Evolutionary conservation across 35 echinoderm and acorn worm genomes (phyloP).

Genomic region (Ophioderma brevispina): DNA sequence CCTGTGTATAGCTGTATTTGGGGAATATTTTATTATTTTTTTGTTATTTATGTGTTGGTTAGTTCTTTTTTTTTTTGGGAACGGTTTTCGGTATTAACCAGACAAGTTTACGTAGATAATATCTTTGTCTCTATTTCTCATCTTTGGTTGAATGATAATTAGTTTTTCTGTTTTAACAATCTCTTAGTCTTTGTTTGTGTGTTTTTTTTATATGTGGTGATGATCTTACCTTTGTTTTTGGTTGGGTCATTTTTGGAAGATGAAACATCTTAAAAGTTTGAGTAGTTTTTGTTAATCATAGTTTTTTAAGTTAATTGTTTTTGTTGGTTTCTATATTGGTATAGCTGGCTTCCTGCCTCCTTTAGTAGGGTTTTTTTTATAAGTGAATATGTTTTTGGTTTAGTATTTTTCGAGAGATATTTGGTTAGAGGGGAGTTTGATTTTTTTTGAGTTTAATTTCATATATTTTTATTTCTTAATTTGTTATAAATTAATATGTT

Average conservation of each 20-base stretch:
- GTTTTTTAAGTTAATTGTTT: background rate
- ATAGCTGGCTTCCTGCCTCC: conserved; percentile 70
- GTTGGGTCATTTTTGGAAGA: background rate
- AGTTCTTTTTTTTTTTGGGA: conserved; percentile 43
- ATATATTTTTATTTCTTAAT: conserved; percentile 72
- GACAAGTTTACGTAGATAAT: conserved; percentile 66
- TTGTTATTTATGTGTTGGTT: background rate
- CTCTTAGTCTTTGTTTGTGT: background rate
- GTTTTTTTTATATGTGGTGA: conserved; percentile 50
- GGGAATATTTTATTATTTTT: background rate
- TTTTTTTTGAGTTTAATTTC: conserved; percentile 37
- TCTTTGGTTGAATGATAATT: conserved; percentile 51
- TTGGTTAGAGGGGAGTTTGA: background rate
- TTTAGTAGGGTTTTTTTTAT: conserved; percentile 52
- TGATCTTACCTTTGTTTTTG: conserved; percentile 31
- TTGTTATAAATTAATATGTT: conserved; percentile 33
- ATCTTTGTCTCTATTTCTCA: conserved; percentile 52
- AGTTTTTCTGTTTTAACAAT: background rate
- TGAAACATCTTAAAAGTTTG: background rate
- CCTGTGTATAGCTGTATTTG: background rate
- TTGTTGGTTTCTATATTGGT: conserved; percentile 28
- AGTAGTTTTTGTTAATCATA: background rate
- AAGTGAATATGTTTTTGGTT: conserved; percentile 43
- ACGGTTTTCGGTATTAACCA: conserved; percentile 76
- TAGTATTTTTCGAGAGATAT: background rate